Evolutionary conservation across 2,888 invertebrate species (phyloP).

Genomic region (Rutpela maculata): DNA sequence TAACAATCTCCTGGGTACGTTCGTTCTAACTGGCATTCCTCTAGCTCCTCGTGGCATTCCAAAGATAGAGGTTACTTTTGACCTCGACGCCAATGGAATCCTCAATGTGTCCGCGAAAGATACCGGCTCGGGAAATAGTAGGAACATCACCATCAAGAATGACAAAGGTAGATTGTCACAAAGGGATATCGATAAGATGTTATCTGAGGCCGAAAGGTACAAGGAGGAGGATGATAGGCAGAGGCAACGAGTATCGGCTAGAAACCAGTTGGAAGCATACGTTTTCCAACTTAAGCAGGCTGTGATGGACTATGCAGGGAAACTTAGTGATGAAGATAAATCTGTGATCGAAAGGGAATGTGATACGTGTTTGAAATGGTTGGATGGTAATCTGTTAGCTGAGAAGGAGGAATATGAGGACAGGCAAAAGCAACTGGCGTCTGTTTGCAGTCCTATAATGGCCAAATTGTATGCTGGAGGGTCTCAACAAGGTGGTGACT

Average conservation of each 20-base stretch:
- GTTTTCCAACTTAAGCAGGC: constrained; percentile 83
- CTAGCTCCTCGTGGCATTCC: constrained; percentile 83
- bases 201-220: constrained; percentile 84
- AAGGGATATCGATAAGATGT: constrained; percentile 88
- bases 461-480: constrained; percentile 73
- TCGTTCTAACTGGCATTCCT: constrained; percentile 82
- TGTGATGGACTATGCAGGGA: constrained; percentile 79
- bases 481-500: constrained; percentile 26
- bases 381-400: constrained; percentile 80
- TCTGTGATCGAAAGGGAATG: constrained; percentile 75
- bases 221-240: constrained; percentile 84
- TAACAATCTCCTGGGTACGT: constrained; percentile 82
- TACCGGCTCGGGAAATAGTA: constrained; percentile 79
- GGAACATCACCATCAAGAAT: constrained; percentile 88
- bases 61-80: constrained; percentile 83
- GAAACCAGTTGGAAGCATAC: constrained; percentile 84
- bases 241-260: constrained; percentile 79
- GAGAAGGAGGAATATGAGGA: constrained; percentile 82
- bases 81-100: constrained; percentile 85
- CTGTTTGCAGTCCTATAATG: constrained; percentile 78
- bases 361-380: constrained; percentile 79
- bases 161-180: constrained; percentile 88
- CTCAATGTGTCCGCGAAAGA: constrained; percentile 78
- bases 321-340: constrained; percentile 78
- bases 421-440: constrained; percentile 74